Conservation (phyloP, 2,113 vertebrate species). For the Microcebus lehilahytsara region DNA sequence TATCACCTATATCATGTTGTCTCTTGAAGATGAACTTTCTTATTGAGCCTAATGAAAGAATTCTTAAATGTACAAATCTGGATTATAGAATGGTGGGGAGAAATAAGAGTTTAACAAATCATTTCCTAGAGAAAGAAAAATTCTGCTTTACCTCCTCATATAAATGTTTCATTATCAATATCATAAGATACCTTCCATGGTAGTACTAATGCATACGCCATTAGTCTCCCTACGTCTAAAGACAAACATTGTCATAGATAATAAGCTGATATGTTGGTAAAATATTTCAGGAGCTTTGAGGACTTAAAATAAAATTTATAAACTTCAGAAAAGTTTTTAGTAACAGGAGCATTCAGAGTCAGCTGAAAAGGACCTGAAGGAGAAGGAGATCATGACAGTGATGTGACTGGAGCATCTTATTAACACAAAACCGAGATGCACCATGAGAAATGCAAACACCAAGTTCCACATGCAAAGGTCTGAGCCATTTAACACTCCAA, state of each 20-base stretch:
- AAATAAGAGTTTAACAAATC: not conserved
- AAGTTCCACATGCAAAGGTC: not conserved
- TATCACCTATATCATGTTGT: not conserved
- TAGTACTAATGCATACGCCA: not conserved
- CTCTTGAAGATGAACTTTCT: not conserved
- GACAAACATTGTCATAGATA: not conserved
- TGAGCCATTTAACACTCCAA: not conserved
- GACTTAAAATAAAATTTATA: slow-evolving; percentile 4
- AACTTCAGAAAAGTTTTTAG: not conserved
- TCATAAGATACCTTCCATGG: slow-evolving; percentile 37
- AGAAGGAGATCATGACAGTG: not conserved
- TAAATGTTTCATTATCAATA: slow-evolving; percentile 22
- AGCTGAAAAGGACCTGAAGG: not conserved
- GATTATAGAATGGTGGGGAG: not conserved
- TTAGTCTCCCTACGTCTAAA: slow-evolving; percentile 9
- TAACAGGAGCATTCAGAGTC: not conserved
- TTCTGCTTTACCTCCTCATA: not conserved
- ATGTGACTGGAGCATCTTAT: not conserved
- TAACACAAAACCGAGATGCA: not conserved
- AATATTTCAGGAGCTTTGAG: not conserved
- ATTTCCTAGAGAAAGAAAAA: slow-evolving; percentile 19
- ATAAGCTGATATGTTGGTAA: not conserved
- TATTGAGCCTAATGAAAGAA: not conserved
- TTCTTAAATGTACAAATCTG: not conserved
- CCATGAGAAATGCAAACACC: not conserved